These are phyloP conservation scores for Papilio polyxenes DNA, from an alignment of 1,140 invertebrate species.

Conservation along the genomic window DNA sequence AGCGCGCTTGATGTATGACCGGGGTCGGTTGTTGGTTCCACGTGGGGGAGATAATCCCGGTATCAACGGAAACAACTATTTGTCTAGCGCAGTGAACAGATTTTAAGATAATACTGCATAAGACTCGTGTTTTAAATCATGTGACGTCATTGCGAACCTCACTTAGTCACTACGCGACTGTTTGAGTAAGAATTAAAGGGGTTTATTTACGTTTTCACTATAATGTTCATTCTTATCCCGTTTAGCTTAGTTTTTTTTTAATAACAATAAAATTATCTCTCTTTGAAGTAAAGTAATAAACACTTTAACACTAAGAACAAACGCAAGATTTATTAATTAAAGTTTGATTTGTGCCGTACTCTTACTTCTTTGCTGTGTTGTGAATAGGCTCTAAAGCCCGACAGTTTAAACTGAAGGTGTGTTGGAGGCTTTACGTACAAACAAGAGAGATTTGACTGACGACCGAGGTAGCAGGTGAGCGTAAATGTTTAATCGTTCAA, in stretches of 20 bases:
- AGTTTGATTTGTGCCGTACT: not conserved
- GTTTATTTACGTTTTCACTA: too few relatives aligned
- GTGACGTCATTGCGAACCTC: not conserved
- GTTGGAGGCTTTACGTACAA: not conserved
- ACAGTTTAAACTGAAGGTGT: too few relatives aligned
- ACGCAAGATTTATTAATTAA: not conserved
- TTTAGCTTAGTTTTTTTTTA: not conserved
- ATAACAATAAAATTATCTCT: not conserved
- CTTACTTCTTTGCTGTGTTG: not conserved
- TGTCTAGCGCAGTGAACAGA: slow-evolving; percentile 25
- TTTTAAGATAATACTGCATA: not conserved
- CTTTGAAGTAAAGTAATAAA: slow-evolving; percentile 1
- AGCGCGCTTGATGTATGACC: slow-evolving; percentile 10
- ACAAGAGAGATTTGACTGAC: slow-evolving; percentile 16
- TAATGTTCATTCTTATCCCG: too few relatives aligned
- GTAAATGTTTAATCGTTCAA: slow-evolving; percentile 32
- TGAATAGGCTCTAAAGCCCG: not conserved
- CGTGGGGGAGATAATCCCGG: slow-evolving; percentile 29
- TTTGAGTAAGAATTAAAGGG: too few relatives aligned
- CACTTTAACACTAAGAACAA: not conserved
- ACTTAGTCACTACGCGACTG: too few relatives aligned
- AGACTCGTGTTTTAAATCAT: not conserved
- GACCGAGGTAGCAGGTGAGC: slow-evolving; percentile 24
- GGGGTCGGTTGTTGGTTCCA: slow-evolving; percentile 8
- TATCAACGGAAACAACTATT: slow-evolving; percentile 33